phyloP scores from a whole-genome alignment of 2,113 vertebrate genomes.

The Cyrtonyx montezumae region DNA sequence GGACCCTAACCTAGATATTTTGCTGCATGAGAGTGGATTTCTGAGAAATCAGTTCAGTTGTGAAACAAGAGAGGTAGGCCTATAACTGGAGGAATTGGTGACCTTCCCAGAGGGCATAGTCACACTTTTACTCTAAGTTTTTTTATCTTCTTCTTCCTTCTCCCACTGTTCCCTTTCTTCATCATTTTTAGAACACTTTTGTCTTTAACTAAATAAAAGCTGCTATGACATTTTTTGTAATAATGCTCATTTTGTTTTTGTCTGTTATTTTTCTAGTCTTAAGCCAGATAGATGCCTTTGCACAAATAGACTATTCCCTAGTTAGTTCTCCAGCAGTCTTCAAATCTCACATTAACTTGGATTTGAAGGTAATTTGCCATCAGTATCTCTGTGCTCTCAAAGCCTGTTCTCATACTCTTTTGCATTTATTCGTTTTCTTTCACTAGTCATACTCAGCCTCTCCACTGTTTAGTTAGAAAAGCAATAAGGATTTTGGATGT shows the following conservation, averaged over 20 bases:
- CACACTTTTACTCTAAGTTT: background rate
- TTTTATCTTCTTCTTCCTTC: background rate
- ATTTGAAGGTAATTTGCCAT: slow-evolving; percentile 75
- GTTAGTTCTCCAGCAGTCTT: slow-evolving; percentile 65
- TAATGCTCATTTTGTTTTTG: slow-evolving; percentile 27
- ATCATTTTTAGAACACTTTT: background rate
- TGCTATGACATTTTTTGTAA: slow-evolving; percentile 4
- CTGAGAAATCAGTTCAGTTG: background rate
- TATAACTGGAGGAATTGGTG: background rate
- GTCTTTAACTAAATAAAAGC: background rate
- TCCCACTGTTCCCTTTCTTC: background rate
- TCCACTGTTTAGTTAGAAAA: background rate
- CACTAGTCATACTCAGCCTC: background rate
- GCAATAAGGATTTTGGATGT: background rate
- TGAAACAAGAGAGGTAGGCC: background rate
- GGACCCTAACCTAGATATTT: background rate
- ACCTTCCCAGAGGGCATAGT: background rate
- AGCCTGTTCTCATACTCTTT: background rate
- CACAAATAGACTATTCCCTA: slow-evolving; percentile 73
- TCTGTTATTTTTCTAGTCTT: slow-evolving; percentile 58
- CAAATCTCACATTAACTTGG: slow-evolving; percentile 69
- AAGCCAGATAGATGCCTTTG: slow-evolving; percentile 71
- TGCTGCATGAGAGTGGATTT: background rate
- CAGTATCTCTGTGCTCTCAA: slow-evolving; percentile 4
- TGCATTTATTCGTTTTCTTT: background rate